Base-by-base conservation (phyloP, 1,140 invertebrate genomes). In the Solenopsis fugax region DNA sequence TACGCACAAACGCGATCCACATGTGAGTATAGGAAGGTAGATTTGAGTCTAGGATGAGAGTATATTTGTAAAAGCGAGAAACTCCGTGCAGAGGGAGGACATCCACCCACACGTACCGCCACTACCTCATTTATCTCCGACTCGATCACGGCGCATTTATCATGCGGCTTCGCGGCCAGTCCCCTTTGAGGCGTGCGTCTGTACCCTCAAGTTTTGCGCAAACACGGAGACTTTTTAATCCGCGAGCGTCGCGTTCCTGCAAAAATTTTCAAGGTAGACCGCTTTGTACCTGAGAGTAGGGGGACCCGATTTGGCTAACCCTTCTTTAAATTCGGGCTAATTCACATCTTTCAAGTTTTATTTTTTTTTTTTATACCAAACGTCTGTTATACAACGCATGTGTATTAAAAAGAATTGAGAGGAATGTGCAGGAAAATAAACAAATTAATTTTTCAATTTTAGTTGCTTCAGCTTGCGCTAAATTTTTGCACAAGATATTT, bases 61-160 rank as follows among this genome's bases (percentile, higher is more conserved):
- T 50, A 41, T 41, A 41, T 81, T 56, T 67, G 64, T 81, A 71
- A 71, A 56, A 81, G 50, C 29, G 48, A 54, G 64, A 18, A 21
- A 16, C 58, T 16, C 64, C 7, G 50, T 24, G 29, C 50, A 69
- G 12, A 13, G 7, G 9, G 37, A n/a, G n/a, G n/a, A 45, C 13
- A 45, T 13, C 6, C 62, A 69, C 41, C 48, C 50, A 69, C 62
- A 45, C n/a, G 21, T 5, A 9, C n/a, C 48, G 16, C 34, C 24
- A 84, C 64, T 41, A 80, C 18, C 60, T 65, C 75, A 86, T 86
- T 86, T 86, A 86, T 86, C 84, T 80, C 75, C 75, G 75, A 50
- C 84, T 80, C 81, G 62, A 78, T 67, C 52, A 58, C 52, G 75
- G 37, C n/a, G 41, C 64, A 86, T 86, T 86, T 80, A 86, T 86